Base-by-base conservation (phyloP, 2,113 vertebrate species). In the Eretmochelys imbricata region DNA sequence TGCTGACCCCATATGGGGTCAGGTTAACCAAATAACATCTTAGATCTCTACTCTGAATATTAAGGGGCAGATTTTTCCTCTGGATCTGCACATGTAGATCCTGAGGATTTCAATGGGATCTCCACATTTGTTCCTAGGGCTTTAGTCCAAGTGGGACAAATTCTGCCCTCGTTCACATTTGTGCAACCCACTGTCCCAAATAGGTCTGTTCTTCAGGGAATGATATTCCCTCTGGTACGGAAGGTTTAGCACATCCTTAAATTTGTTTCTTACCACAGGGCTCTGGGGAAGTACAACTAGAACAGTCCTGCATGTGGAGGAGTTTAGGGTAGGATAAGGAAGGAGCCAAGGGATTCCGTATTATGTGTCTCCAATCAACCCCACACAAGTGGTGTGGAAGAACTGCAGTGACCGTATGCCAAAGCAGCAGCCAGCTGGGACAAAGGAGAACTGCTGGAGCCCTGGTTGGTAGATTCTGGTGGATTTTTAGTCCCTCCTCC, bases 41-140 rank as follows among this genome's bases (percentile, higher is more conserved):
- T 25, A 76, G 42, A n/a, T 76, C 42, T 55, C 25, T 93, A 31
- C 51, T 87, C 65, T 65, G 17, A 83, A 25, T 80, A 55, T 54
- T 86, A 59, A 87, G 46, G 88, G 50, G 35, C 57, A 92, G 62
- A 91, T 93, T 88, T 29, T 93, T 87, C 35, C 19, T 93, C 46
- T 87, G 53, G 87, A 75, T 88, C 89, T 86, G 22, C 62, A 86
- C 35, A 86, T 7, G 8, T 25, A 80, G 20, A 90, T 50, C 49
- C 10, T 69, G 13, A 8, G 14, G 84, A 31, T 42, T 75, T 84
- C 78, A 46, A 87, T 31, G 72, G 42, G 65, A 10, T 17, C 35
- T 10, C 65, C 31, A 78, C 0, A 57, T 1, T 16, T 89, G 78
- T 53, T 84, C 51, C 20, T 13, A 55, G 79, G 78, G 49, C 42